These are phyloP conservation scores for Amphiprion clarkii DNA, from an alignment of 2,797 vertebrate species.

Conservation along the genomic window DNA sequence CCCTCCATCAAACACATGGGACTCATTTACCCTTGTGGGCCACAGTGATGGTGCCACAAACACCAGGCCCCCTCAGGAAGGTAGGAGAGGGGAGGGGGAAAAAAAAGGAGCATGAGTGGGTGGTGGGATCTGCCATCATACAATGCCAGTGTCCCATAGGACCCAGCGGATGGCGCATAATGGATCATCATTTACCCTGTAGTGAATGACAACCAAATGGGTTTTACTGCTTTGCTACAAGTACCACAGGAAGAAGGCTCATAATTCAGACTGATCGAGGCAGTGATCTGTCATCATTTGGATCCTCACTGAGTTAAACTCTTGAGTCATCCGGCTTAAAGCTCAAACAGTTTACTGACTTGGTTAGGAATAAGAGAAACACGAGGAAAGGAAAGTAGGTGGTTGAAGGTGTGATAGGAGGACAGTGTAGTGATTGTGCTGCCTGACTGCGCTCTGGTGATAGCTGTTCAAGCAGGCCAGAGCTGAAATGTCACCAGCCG, in stretches of 20 bases:
- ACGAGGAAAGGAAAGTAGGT: conserved; percentile 20
- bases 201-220: conserved; percentile 62
- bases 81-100: conserved; percentile 55
- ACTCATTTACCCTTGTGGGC: conserved; percentile 84
- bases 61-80: conserved; percentile 73
- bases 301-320: conserved; percentile 48
- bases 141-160: conserved; percentile 65
- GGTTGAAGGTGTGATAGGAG: conserved; percentile 46
- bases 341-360: conserved; percentile 38
- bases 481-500: conserved; percentile 77
- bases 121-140: conserved; percentile 52
- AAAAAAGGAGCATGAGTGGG: conserved; percentile 53
- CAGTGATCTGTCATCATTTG: conserved; percentile 43
- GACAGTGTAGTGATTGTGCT: conserved; percentile 62
- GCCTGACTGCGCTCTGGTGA: conserved; percentile 60
- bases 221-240: conserved; percentile 64
- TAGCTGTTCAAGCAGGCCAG: conserved; percentile 74
- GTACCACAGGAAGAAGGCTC: conserved; percentile 50
- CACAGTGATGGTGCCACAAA: conserved; percentile 84
- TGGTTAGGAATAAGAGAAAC: conserved; percentile 31
- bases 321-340: conserved; percentile 42
- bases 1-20: conserved; percentile 85
- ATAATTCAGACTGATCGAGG: conserved; percentile 56
- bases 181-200: conserved; percentile 65
- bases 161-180: conserved; percentile 49